Conservation (phyloP, 2,113 vertebrate species). For the Actinemys pallida region DNA sequence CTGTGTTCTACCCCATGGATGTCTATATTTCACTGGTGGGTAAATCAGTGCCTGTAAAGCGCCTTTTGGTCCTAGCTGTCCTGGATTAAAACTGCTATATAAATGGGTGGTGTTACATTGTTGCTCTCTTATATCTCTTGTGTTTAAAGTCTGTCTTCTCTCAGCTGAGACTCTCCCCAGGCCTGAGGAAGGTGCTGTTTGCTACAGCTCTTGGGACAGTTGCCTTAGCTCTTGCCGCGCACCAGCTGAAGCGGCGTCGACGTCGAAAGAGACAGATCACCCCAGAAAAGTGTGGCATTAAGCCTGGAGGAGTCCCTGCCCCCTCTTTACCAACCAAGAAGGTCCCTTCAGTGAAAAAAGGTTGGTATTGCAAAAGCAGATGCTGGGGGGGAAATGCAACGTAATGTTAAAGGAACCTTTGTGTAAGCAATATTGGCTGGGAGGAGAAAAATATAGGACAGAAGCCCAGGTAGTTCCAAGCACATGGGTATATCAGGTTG, state of each 20-base stretch:
- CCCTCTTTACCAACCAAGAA: constrained; percentile 86
- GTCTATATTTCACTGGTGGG: background rate
- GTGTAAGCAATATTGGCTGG: background rate
- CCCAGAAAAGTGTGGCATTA: constrained; percentile 79
- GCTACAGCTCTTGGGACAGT: constrained; percentile 95
- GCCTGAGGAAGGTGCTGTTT: constrained; percentile 95
- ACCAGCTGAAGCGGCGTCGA: constrained; percentile 93
- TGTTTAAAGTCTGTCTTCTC: constrained; percentile 91
- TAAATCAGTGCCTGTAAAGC: background rate
- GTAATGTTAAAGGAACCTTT: background rate
- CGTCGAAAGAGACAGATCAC: constrained; percentile 89
- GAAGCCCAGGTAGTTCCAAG: background rate
- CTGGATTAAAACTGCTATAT: background rate
- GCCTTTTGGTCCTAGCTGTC: background rate
- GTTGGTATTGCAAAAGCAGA: constrained; percentile 61
- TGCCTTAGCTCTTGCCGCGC: constrained; percentile 93
- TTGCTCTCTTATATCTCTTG: constrained; percentile 49
- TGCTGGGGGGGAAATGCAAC: background rate
- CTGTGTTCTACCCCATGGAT: background rate
- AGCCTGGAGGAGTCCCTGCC: constrained; percentile 83
- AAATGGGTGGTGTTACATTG: background rate
- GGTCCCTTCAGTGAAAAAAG: constrained; percentile 90
- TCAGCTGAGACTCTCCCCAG: constrained; percentile 91
- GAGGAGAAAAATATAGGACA: background rate
- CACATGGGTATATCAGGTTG: background rate